Evolutionary conservation across 2,888 invertebrate species (phyloP).

Genomic region (Pristionchus fissidentatus): DNA sequence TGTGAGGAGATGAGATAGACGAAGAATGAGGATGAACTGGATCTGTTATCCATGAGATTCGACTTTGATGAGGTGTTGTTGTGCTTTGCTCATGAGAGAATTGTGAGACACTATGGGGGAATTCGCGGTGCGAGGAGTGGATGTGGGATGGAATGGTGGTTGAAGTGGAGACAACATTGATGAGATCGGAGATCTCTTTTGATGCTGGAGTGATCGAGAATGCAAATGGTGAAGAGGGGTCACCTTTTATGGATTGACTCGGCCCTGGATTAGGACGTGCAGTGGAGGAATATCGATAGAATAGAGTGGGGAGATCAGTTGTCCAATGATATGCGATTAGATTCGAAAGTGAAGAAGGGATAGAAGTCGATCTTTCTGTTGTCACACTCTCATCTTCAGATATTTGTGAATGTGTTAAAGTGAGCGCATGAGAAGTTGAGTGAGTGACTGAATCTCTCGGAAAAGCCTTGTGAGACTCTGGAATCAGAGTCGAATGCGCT

Average conservation of each 20-base stretch:
- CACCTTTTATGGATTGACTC: not conserved
- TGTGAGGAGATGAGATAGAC: not conserved
- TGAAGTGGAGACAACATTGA: no score
- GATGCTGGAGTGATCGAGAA: not conserved
- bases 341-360: not conserved
- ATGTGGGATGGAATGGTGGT: no score
- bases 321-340: no score
- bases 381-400: not conserved
- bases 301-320: not conserved
- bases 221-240: not conserved
- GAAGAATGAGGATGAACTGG: not conserved
- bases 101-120: not conserved
- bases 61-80: not conserved
- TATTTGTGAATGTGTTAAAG: not conserved
- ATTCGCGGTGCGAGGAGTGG: not conserved
- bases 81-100: not conserved
- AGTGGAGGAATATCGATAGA: not conserved
- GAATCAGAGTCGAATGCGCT: no score
- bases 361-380: not conserved
- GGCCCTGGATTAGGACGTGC: not conserved
- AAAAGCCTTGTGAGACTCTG: no score
- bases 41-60: not conserved
- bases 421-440: not conserved
- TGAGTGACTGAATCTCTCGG: no score
- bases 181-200: not conserved